Base-by-base conservation (phyloP, 2,888 invertebrate species). In the Melitaea athalia region DNA sequence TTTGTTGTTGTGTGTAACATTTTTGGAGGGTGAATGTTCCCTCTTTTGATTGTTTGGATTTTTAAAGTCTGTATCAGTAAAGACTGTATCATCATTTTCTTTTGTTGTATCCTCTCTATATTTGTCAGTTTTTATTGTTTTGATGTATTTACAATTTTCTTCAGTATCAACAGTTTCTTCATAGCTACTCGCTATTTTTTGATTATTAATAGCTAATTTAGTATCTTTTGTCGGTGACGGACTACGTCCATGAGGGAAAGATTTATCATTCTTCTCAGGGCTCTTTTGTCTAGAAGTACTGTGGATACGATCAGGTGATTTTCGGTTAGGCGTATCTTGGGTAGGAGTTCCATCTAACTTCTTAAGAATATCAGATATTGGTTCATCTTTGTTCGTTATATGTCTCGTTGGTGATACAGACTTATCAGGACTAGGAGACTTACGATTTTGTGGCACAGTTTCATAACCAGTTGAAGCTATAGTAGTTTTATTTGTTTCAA, bases 1-100 rank as follows among this genome's bases (percentile, higher is more conserved):
- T 68, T 78, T 82, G 61, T 79, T 83, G 45, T 81, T 78, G 71
- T 81, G 80, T 0, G 81, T 84, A 7, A 75, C 79, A 69, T 76
- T 79, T 72, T 84, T 83, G 0, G 75, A 68, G 14, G 83, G 80
- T 0, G 82, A 83, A 43, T 72, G 55, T 69, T 79, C 79, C 49
- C 76, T 68, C 50, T 31, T 64, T 62, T 68, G 69, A 47, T 65
- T 60, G 14, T 59, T 15, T 45, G 42, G 59, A 59, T 17, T n/a
- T 45, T 31, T 33, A 33, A 52, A 47, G 63, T 53, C 47, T 53
- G 59, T 67, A 38, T 59, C 47, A 60, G n/a, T 47, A 66, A 50
- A 14, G 0, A 24, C 17, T 42, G 38, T 14, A 15, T 42, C 12
- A 59, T 64, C n/a, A 57, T 24, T 59, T 5, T 38, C 6, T 68